These are phyloP conservation scores for Myrmophylax atrothorax DNA, from an alignment of 2,113 vertebrate species.

Conservation along the genomic window DNA sequence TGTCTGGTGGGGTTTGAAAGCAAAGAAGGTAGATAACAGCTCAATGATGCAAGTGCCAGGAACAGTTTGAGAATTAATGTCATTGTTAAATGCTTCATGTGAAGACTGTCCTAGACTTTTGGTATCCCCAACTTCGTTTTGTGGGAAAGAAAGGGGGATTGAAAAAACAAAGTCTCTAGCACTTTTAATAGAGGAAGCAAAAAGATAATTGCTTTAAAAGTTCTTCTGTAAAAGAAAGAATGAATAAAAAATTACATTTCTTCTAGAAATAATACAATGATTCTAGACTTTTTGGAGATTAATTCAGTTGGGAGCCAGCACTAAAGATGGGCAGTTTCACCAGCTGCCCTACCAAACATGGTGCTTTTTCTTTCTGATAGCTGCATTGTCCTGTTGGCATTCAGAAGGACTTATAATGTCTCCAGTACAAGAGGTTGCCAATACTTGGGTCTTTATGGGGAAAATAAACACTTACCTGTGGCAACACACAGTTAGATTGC, in stretches of 20 bases:
- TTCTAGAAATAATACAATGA: not conserved
- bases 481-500: not conserved
- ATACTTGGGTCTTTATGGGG: not conserved
- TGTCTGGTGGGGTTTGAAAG: not conserved
- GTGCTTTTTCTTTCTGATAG: not conserved
- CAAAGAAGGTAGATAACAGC: not conserved
- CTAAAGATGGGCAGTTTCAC: not conserved
- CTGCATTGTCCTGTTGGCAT: not conserved
- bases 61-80: not conserved
- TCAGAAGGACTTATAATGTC: not conserved
- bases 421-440: not conserved
- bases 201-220: not conserved
- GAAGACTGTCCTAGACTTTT: not conserved
- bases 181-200: not conserved
- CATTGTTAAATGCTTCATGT: not conserved
- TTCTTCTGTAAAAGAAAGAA: not conserved
- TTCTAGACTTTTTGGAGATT: not conserved
- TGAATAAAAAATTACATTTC: not conserved
- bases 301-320: not conserved
- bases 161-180: not conserved
- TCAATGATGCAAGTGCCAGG: not conserved
- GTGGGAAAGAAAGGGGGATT: not conserved
- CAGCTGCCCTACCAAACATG: not conserved
- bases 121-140: not conserved
- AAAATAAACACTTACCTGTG: not conserved